phyloP scores from a whole-genome alignment of 2,797 vertebrate genomes.

The Halcyon smyrnensis region DNA sequence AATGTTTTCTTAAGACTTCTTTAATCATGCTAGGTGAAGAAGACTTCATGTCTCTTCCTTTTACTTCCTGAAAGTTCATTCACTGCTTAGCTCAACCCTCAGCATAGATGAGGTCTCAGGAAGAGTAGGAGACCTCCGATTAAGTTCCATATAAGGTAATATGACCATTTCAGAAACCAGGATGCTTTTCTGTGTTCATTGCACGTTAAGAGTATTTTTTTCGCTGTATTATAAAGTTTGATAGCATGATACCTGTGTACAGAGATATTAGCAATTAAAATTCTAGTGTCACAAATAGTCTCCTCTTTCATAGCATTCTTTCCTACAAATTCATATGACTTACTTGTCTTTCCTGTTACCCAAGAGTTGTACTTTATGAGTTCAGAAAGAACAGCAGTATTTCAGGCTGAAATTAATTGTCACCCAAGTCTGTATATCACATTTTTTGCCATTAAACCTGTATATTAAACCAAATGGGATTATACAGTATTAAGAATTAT shows the following conservation, averaged over 20 bases:
- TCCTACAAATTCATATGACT: neutral
- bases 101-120: neutral
- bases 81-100: neutral
- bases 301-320: neutral
- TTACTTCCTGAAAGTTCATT: neutral
- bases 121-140: neutral
- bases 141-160: neutral
- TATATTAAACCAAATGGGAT: neutral
- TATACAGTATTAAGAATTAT: neutral
- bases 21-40: neutral
- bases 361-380: neutral
- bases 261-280: neutral
- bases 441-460: neutral
- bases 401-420: neutral
- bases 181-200: neutral
- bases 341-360: neutral
- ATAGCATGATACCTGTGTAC: neutral
- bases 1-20: neutral
- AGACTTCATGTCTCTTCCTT: neutral
- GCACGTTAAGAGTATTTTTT: neutral
- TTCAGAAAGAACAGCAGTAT: neutral
- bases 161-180: neutral
- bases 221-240: neutral
- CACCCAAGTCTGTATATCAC: neutral
- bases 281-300: neutral